Percentiles rank a stretch among this genome's conserved stretches.
Evolutionary conservation across 2,888 invertebrate species (phyloP).

Genomic region (Clistopyga incitator): DNA sequence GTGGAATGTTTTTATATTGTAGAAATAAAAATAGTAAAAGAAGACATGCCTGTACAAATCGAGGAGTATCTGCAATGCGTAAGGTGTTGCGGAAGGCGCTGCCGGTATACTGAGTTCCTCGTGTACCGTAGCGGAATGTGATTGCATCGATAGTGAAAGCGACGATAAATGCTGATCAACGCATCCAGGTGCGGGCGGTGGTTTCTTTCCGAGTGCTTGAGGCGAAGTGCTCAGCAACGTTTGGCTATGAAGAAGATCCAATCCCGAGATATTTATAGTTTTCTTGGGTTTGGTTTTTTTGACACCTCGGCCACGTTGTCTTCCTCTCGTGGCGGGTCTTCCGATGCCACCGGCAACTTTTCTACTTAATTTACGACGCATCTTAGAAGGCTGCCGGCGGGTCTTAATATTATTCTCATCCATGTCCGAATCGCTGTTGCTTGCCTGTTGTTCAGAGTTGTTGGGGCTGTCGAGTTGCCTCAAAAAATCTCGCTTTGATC

Average conservation of each 20-base stretch:
- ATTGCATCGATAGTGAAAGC: conserved; percentile 87
- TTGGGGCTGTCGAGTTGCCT: conserved; percentile 85
- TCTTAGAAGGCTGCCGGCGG: conserved; percentile 80
- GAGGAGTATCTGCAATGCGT: conserved; percentile 93
- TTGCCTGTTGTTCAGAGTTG: conserved; percentile 80
- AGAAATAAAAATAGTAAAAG: background rate
- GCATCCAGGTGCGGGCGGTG: conserved; percentile 95
- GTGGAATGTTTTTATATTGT: background rate
- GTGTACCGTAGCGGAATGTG: conserved; percentile 89
- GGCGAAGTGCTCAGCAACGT: conserved; percentile 94
- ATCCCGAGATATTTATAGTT: conserved; percentile 91
- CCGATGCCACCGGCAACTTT: conserved; percentile 77
- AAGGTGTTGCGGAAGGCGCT: conserved; percentile 92
- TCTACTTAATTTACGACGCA: conserved; percentile 80
- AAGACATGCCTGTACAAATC: conserved; percentile 89
- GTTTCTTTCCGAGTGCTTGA: conserved; percentile 89
- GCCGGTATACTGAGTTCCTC: conserved; percentile 93
- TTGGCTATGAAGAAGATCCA: conserved; percentile 95
- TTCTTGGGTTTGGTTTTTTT: conserved; percentile 88
- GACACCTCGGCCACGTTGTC: conserved; percentile 84
- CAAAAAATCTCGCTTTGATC: conserved; percentile 85
- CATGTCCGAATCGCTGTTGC: conserved; percentile 81
- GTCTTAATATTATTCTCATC: conserved; percentile 79
- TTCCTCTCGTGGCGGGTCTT: conserved; percentile 77
- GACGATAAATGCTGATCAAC: conserved; percentile 95